These are phyloP conservation scores for Chaetops frenatus DNA, from an alignment of 2,113 vertebrate species.

Conservation along the genomic window DNA sequence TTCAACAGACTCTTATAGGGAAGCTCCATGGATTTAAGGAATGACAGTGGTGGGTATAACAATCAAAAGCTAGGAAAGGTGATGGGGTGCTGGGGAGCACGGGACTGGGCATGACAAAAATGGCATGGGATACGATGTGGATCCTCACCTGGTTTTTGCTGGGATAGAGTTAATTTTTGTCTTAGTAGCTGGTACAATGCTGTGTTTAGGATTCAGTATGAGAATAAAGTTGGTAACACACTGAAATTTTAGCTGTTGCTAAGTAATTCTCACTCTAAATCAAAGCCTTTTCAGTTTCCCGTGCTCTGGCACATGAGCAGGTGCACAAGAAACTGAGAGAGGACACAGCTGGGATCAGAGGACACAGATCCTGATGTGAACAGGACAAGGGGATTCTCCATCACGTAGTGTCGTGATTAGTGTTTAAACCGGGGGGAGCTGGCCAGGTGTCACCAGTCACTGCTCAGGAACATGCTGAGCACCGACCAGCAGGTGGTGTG, in stretches of 20 bases:
- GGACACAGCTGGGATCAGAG: background rate
- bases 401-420: background rate
- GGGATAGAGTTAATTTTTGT: background rate
- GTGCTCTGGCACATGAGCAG: background rate
- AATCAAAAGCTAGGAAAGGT: background rate
- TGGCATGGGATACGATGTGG: background rate
- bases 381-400: background rate
- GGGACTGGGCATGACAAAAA: background rate
- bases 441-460: background rate
- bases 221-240: background rate
- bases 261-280: background rate
- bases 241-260: background rate
- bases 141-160: background rate
- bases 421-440: background rate
- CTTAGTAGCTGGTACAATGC: background rate
- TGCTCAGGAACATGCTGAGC: background rate
- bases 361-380: background rate
- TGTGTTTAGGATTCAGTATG: background rate
- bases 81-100: background rate
- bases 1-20: background rate
- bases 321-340: background rate
- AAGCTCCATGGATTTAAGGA: background rate
- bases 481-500: background rate
- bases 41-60: background rate
- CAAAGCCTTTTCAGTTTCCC: background rate